A percentile compares a stretch with the other conserved stretches of the same genome.
These are phyloP conservation scores for Brachypalpus laphriformis DNA, from an alignment of 2,888 invertebrate genomes.

Conservation along the genomic window DNA sequence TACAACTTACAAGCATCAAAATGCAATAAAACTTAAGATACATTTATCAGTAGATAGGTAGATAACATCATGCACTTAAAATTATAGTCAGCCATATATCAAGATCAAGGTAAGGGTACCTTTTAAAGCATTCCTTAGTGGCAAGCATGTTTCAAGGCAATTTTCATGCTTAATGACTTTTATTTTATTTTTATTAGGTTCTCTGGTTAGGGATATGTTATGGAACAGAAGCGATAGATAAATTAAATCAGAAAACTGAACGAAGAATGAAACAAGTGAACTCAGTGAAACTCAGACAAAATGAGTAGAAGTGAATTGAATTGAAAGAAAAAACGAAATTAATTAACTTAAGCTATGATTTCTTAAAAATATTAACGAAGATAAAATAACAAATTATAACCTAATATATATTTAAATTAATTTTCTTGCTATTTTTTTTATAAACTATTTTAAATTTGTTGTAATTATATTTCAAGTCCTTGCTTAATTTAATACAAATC, in stretches of 20 bases:
- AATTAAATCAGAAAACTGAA: slow-evolving; percentile 56
- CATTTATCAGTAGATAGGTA: background rate
- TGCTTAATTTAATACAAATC: slow-evolving; percentile 2
- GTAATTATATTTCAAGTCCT: slow-evolving; percentile 15
- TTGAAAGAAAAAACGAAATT: slow-evolving; percentile 31
- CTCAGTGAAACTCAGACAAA: slow-evolving; percentile 60
- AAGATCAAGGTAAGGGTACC: slow-evolving; percentile 29
- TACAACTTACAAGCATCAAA: slow-evolving; percentile 34
- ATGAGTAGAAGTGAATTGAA: slow-evolving; percentile 64
- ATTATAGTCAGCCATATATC: slow-evolving; percentile 37
- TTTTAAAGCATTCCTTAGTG: slow-evolving; percentile 33
- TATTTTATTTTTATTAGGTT: background rate
- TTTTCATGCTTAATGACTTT: slow-evolving; percentile 55
- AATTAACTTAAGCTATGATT: slow-evolving; percentile 52
- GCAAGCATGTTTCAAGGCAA: slow-evolving; percentile 13
- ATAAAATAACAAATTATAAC: slow-evolving; percentile 9
- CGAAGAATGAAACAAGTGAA: slow-evolving; percentile 60
- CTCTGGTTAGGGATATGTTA: slow-evolving; percentile 22
- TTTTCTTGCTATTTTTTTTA: background rate
- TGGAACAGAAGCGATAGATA: slow-evolving; percentile 56
- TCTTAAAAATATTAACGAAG: slow-evolving; percentile 45
- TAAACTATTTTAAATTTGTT: slow-evolving; percentile 1
- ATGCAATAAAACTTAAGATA: slow-evolving; percentile 27
- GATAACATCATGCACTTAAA: slow-evolving; percentile 48
- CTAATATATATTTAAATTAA: slow-evolving; percentile 14